Base-by-base conservation (phyloP, 2,113 vertebrate species). In the Phocoena sinus region DNA sequence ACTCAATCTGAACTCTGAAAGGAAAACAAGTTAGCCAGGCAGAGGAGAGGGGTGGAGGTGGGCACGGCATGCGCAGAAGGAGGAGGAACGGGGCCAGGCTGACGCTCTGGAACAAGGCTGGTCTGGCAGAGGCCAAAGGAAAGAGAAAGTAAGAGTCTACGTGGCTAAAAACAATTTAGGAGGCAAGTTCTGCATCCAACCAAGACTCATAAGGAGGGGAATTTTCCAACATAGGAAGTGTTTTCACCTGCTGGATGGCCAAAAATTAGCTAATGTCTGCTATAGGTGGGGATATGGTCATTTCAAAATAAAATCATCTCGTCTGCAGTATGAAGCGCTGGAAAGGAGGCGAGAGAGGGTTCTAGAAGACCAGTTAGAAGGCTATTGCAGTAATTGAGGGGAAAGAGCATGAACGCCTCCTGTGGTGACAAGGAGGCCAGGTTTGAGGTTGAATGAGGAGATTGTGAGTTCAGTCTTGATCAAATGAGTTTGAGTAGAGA, bases 321-420 rank as follows among this genome's bases (percentile, higher is more conserved):
- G n/a, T 18, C 18, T n/a, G 6, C 47, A 2, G 9, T 4, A 20
- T 28, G 70, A 93, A 28, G 47, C 18, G 28, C 81, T 86, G 31
- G 28, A 20, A 85, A 85, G 44, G 44, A 56, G 28, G 36, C 1
- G 28, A 58, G 60, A 67, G 60, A 67, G 31, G 12, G 15, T 73
- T 71, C 79, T 36, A 91, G 89, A 71, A 82, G 50, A 82, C 31
- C 65, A 58, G 67, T 74, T 18, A 33, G n/a, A 67, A 76, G 18
- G 23, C 44, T 56, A 6, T 26, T 33, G 44, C 8, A 9, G n/a
- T 41, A 25, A n/a, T 11, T 11, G 58, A 18, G 14, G n/a, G 13
- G 33, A n/a, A 33, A 33, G 5, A 62, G 58, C 8, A 1, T 44
- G 70, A 36, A 50, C 8, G 33, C 21, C 56, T 65, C 26, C 0